Percentiles rank a stretch among this genome's conserved stretches.
Evolutionary conservation across 2,888 invertebrate species (phyloP).

Genomic region (Chirona hameri): DNA sequence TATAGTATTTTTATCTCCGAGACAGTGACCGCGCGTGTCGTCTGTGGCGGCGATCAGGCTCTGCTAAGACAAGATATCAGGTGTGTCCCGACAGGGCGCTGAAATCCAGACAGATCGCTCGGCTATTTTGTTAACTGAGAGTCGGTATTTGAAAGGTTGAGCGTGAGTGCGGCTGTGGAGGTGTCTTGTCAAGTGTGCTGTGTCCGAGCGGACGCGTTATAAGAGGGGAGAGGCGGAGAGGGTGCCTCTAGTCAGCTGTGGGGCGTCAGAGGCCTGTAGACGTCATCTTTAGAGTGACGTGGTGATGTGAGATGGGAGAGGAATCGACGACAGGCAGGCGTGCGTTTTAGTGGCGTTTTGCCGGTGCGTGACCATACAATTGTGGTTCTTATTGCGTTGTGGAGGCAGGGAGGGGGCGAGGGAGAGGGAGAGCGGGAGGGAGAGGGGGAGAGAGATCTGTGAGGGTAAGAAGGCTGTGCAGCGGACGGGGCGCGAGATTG

Average conservation of each 20-base stretch:
- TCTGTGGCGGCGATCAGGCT: not conserved
- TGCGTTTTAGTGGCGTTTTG: not conserved
- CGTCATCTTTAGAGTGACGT: not conserved
- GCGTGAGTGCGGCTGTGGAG: not conserved
- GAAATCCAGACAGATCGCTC: not conserved
- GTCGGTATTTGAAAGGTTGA: not conserved
- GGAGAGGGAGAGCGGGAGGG: not conserved
- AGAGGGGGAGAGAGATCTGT: not conserved
- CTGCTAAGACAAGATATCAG: not conserved
- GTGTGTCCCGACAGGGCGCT: not conserved
- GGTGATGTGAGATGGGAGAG: not conserved
- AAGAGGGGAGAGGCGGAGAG: not conserved
- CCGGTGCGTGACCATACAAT: not conserved
- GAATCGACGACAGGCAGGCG: not conserved
- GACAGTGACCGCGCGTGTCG: not conserved
- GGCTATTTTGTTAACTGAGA: not conserved
- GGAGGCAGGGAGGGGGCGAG: no score
- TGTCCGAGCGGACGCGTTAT: not conserved
- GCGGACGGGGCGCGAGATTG: not conserved
- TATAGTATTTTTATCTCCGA: not conserved
- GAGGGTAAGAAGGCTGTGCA: slow-evolving; percentile 14
- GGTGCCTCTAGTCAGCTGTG: not conserved
- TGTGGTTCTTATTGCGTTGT: not conserved
- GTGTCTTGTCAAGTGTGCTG: not conserved
- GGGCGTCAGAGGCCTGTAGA: not conserved